These are phyloP conservation scores for Varanus salvator DNA, from an alignment of 2,113 vertebrate genomes.

Conservation along the genomic window DNA sequence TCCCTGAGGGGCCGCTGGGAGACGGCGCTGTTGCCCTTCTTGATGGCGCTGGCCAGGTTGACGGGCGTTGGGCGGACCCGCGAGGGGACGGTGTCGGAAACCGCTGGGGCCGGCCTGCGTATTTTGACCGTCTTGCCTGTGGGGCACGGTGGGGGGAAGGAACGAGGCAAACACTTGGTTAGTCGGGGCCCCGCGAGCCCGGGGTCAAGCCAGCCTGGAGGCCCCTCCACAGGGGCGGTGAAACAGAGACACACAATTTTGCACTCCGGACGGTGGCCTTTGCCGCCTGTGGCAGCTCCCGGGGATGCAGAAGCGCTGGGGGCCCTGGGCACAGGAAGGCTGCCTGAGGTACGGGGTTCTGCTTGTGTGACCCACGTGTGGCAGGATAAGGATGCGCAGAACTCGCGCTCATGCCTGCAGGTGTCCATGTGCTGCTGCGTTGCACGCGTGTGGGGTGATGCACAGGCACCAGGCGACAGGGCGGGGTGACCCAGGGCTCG, in stretches of 20 bases:
- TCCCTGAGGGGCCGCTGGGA: conserved; percentile 89
- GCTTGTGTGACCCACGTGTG: too few species aligned
- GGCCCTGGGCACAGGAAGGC: too few species aligned
- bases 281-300: too few species aligned
- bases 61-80: conserved; percentile 90
- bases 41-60: conserved; percentile 88
- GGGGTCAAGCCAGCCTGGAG: neutral
- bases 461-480: too few species aligned
- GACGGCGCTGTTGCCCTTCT: conserved; percentile 78
- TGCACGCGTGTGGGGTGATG: too few species aligned
- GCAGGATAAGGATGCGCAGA: too few species aligned
- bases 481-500: too few species aligned
- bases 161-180: neutral
- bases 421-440: too few species aligned
- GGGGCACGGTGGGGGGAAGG: neutral
- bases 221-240: neutral
- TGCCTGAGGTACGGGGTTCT: too few species aligned
- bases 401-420: too few species aligned
- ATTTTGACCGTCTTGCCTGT: conserved; percentile 94
- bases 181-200: neutral
- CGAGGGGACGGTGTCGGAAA: conserved; percentile 85
- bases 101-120: conserved; percentile 87
- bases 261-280: too few species aligned
- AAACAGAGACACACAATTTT: neutral
- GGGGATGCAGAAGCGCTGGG: too few species aligned